Percentiles rank a stretch among this genome's conserved stretches.
Evolutionary conservation across 2,888 invertebrate genomes (phyloP).

Genomic region (Heliconius sara): DNA sequence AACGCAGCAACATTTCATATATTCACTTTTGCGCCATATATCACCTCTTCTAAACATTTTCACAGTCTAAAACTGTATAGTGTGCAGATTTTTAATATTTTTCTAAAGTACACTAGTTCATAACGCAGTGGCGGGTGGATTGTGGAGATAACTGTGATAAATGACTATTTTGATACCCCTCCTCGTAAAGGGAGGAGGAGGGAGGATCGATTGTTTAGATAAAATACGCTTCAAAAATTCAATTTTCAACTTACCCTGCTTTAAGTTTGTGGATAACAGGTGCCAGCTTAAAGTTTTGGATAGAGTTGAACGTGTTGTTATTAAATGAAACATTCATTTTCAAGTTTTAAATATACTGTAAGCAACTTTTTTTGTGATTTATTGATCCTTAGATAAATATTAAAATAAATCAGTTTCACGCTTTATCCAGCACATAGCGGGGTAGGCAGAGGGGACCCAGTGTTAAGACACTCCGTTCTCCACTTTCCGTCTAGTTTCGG

Average conservation of each 20-base stretch:
- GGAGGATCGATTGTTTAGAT: conserved; percentile 66
- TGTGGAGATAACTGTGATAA: conserved; percentile 74
- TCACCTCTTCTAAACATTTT: conserved; percentile 27
- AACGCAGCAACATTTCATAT: neutral
- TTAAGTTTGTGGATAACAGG: conserved; percentile 38
- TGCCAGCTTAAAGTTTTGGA: conserved; percentile 33
- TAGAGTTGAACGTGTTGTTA: conserved; percentile 28
- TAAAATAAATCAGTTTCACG: no score
- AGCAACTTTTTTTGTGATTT: neutral
- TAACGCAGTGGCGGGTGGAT: conserved; percentile 60
- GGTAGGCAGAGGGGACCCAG: no score
- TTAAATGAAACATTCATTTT: conserved; percentile 21
- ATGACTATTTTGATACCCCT: conserved; percentile 70
- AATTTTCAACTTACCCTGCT: conserved; percentile 44
- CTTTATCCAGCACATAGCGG: no score
- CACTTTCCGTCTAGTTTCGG: no score
- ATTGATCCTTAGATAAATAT: neutral
- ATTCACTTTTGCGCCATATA: conserved; percentile 22
- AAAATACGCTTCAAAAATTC: conserved; percentile 64
- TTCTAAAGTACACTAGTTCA: conserved; percentile 54
- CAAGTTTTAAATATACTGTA: conserved; percentile 2
- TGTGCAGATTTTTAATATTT: conserved; percentile 37
- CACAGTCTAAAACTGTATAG: conserved; percentile 30
- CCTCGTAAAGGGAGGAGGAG: conserved; percentile 2
- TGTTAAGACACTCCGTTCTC: no score